Evolutionary conservation across 2,888 invertebrate genomes (phyloP), one percentile per base, ranked within the genome.

Genomic region (Eretmocerus hayati): DNA sequence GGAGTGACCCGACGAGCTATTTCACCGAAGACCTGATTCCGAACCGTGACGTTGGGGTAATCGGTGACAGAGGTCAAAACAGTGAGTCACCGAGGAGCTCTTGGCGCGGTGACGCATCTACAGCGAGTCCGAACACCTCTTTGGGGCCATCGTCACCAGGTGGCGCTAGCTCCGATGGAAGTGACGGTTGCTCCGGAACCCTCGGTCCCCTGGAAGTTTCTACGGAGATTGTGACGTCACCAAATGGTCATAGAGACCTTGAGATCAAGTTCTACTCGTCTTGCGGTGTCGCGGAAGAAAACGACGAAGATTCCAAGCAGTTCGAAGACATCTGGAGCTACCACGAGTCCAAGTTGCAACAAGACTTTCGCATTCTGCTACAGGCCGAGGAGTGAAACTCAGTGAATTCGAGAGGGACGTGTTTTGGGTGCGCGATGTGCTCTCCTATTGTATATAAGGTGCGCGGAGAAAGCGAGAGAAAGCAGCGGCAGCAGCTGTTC

Each of bases 251-350:
- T 66, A 77, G 86, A 52, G 87, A 86, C 71, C 73, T 87, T 66
- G 86, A 87, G 73, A 87, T 87, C 59, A 85, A 84, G 68, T 83
- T 87, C 72, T 85, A 83, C 72, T 82, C 83, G 58, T 78, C 81
- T 60, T 77, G 79, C 64, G 76, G 78, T 56, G 40, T 43, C 5
- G 35, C 47, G 6, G 5, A 58, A 58, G 42, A 44, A 54, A 5
- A 6, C 42, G 59, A 57, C 46, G 60, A 63, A 40, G 62, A 60
- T 22, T 62, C 61, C 32, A 67, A 66, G 42, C 66, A 66, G 32
- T 63, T 62, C 46, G 66, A 59, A 59, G 70, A 69, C 43, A 69
- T 70, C 54, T 69, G 70, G 70, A 69, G 69, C 56, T 70, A 69
- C 54, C 69, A 69, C 59, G 69, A 69, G 56, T 65, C 64, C 9